Evolutionary conservation across 2,888 invertebrate genomes (phyloP), one percentile per base, ranked within the genome.

Genomic region (Caenorhabditis panamensis): DNA sequence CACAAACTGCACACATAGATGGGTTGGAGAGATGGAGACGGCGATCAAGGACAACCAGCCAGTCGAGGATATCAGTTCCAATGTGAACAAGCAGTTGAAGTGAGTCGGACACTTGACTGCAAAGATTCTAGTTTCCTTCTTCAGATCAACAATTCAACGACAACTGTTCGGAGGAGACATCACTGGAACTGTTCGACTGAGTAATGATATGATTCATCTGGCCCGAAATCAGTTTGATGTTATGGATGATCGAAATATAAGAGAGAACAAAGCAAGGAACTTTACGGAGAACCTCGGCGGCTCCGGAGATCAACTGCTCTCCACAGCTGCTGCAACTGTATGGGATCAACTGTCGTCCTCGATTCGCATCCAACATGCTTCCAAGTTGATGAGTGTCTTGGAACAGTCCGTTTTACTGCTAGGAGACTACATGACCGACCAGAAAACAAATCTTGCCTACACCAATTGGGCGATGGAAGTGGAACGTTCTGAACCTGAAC

Each of bases 271-370:
- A 18, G 83, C 85, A 0, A 18, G 67, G 16, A 84, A 81, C 63
- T 86, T 86, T 66, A 86, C 86, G 0, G 63, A 85, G 80, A 82
- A 82, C 24, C 80, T 89, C 20, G 89, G 89, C 1, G 77, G 78
- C 3, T 82, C 86, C 5, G 88, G 89, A 2, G 88, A 89, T 66
- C 82, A 87, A 44, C 72, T 89, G 0, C 61, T 89, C 8, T 81
- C 82, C 0, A 41, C 71, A 0, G 24, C 49, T 9, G 85, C 84
- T 1, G 77, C 68, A 0, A 54, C 62, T 2, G 86, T 87, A 5
- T 89, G 89, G 89, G 76, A 76, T 31, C 82, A 84, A 31, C 56
- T 89, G 24, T 69, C 82, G 6, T 63, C 66, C 5, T 22, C 44
- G n/a, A 64, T 44, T 53, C 66, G 83, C 24, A 72, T 84, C n/a